Evolutionary conservation across 2,797 vertebrate species (phyloP), one percentile per base, ranked within the genome.

Genomic region (Acanthopagrus latus): DNA sequence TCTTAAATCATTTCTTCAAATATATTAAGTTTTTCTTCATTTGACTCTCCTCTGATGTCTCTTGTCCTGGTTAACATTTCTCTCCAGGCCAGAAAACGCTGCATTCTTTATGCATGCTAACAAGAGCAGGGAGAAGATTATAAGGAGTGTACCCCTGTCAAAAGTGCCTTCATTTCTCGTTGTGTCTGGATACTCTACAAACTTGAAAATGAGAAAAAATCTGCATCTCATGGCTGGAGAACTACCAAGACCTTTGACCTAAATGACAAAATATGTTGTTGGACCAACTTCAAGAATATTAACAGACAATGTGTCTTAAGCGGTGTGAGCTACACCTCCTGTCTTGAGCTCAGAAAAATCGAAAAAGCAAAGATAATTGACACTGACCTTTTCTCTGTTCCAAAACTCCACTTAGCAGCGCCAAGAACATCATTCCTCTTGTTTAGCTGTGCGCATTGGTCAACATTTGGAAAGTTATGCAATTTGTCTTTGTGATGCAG

Each of bases 71-170:
- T 71, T 82, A 73, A 72, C 18, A 54, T 86, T 86, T 81, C 46
- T 78, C 65, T 79, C 23, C 12, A 65, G 74, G 72, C 48, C 52
- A 33, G 47, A 74, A 38, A 63, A 51, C 17, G 46, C 50, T 70
- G 62, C 51, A 74, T 60, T 69, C 64, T 63, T 81, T 65, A 71
- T 79, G 78, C 48, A 74, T 76, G 63, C 73, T 74, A 74, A 82
- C 73, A 81, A 83, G 71, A 51, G 41, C n/a, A 20, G 1, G n/a
- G 27, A 21, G 65, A 77, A 57, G 46, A 64, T 52, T 25, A 67
- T 44, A 43, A 66, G 51, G 14, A 44, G 54, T 43, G 11, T 13
- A 47, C 46, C 73, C 33, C 14, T 58, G 33, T 56, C 6, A 64
- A 64, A 75, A 29, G 44, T 29, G 29, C 14, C 16, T 43, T 48